Conservation (phyloP, 2,888 invertebrate genomes). For the Mylabris sibirica region DNA sequence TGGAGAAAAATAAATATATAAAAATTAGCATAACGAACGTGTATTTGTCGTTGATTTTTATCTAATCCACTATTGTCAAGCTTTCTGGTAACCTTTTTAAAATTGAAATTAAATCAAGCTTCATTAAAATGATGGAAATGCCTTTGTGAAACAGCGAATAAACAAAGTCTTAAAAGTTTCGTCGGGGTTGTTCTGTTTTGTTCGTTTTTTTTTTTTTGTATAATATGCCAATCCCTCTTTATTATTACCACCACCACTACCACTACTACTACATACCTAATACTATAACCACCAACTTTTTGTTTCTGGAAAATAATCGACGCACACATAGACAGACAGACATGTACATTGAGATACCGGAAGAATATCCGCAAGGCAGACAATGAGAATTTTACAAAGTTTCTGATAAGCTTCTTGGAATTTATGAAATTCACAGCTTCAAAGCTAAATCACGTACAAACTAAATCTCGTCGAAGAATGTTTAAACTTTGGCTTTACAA, state of each 20-base stretch:
- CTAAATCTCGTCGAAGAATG: conserved; percentile 42
- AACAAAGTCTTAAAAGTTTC: conserved; percentile 34
- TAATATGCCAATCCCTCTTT: not conserved
- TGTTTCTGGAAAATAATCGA: conserved; percentile 10
- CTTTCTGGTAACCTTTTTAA: not conserved
- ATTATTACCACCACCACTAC: not conserved
- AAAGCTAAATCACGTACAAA: conserved; percentile 48
- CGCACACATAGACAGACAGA: not conserved
- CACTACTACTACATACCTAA: too few species aligned
- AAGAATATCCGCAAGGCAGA: conserved; percentile 39
- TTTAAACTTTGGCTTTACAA: conserved; percentile 44
- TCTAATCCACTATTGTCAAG: not conserved
- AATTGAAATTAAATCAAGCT: conserved; percentile 12
- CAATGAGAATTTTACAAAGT: conserved; percentile 41
- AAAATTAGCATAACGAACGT: not conserved
- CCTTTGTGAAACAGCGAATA: conserved; percentile 28
- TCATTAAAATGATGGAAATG: conserved; percentile 18
- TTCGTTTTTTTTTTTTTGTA: not conserved
- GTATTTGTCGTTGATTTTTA: not conserved
- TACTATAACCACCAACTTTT: not conserved
- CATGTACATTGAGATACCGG: conserved; percentile 24
- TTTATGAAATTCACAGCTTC: conserved; percentile 43
- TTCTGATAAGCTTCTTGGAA: conserved; percentile 42
- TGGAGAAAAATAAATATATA: not conserved
- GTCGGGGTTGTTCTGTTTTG: conserved; percentile 25